These are phyloP conservation scores for Cyprinodon tularosa DNA, from an alignment of 2,113 vertebrate species.

Conservation along the genomic window DNA sequence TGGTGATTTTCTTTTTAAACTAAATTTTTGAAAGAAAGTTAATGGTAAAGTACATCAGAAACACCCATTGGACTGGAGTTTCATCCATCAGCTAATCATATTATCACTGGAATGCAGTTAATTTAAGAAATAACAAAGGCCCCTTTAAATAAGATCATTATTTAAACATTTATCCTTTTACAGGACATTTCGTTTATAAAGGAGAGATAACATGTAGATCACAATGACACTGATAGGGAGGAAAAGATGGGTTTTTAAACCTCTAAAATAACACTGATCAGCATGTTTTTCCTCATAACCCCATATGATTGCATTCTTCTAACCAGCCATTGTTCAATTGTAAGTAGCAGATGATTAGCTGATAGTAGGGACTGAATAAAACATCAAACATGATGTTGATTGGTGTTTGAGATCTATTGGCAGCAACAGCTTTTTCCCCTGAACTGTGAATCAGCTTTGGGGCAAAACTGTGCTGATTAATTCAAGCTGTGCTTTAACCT, in stretches of 20 bases:
- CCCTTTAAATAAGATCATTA: not conserved
- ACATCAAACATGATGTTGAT: slow-evolving; percentile 21
- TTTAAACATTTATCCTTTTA: not conserved
- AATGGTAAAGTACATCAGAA: not conserved
- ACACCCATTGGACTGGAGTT: not conserved
- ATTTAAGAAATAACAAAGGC: not conserved
- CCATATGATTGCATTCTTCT: slow-evolving; percentile 20
- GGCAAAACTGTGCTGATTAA: slow-evolving; percentile 47
- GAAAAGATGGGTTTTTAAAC: not conserved
- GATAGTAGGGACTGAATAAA: slow-evolving; percentile 14
- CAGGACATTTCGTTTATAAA: not conserved
- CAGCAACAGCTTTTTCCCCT: slow-evolving; percentile 15
- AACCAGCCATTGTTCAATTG: slow-evolving; percentile 5
- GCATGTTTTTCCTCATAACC: not conserved
- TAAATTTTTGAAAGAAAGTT: not conserved
- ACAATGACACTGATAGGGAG: not conserved
- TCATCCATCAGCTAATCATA: not conserved
- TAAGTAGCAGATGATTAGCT: slow-evolving; percentile 31
- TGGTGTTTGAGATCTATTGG: slow-evolving; percentile 32
- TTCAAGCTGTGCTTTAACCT: slow-evolving; percentile 66
- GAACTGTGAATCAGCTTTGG: slow-evolving; percentile 46
- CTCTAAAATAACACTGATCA: not conserved
- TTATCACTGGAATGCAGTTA: not conserved
- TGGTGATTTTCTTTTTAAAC: not conserved
- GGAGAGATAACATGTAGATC: not conserved